Base-by-base conservation (phyloP, 2,888 invertebrate species). In the Nebria brevicollis region DNA sequence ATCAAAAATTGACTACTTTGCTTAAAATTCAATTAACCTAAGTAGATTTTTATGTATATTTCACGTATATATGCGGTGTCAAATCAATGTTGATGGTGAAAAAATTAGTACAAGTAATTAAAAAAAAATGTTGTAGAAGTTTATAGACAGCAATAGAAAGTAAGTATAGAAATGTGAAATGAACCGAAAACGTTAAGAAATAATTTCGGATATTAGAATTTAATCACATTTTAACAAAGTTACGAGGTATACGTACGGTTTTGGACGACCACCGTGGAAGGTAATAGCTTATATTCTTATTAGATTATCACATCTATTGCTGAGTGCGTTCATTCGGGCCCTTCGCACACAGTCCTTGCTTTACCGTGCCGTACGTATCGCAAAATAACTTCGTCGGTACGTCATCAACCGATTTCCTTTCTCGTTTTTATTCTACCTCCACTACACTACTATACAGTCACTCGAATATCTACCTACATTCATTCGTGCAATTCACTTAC, bases 181-280 rank as follows among this genome's bases (percentile, higher is more conserved):
- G 54, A 54, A 54, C 8, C 54, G 54, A 54, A 54, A 54, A 54
- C 54, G 54, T 54, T 54, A 54, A 54, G 54, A 54, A 54, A 54
- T 54, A 54, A 54, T 54, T 54, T 54, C 54, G 54, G 54, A 54
- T 54, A 54, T 54, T 54, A 54, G 54, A 54, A 54, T 54, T 54
- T 54, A 54, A 54, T 54, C 54, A 54, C 54, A 54, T 54, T 54
- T 54, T 54, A 54, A 54, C 54, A 54, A 54, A 54, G 54, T 54
- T 54, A 54, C 54, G 54, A 54, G 34, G 54, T 54, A 54, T 54
- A 54, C 54, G 54, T 54, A 54, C 54, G 54, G 54, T 54, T 54
- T 54, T 54, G 54, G 54, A 54, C 54, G 54, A 54, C 54, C 54
- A 54, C 54, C 54, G 54, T 54, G 54, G 54, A 54, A 54, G 54